These are phyloP conservation scores for Platycercus adscitus DNA, from an alignment of 2,113 vertebrate genomes.

Conservation along the genomic window DNA sequence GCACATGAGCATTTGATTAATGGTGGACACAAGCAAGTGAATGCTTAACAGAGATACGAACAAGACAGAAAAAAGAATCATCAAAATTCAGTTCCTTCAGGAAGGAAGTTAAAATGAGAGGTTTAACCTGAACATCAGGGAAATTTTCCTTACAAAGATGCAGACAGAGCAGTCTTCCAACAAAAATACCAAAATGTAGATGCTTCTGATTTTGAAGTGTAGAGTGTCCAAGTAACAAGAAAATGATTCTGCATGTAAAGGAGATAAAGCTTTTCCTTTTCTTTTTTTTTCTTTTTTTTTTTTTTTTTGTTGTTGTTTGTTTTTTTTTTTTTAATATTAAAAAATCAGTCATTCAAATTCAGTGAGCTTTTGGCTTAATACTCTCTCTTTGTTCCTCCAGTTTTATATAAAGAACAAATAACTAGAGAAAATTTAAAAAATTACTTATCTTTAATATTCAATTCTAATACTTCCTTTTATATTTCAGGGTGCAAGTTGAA, in stretches of 20 bases:
- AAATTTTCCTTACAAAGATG: background rate
- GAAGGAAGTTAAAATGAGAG: background rate
- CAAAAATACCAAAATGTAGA: background rate
- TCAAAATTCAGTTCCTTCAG: background rate
- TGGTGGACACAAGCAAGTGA: background rate
- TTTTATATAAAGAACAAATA: background rate
- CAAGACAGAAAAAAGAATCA: background rate
- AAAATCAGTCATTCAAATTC: background rate
- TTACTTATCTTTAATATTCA: background rate
- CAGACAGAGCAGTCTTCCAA: background rate
- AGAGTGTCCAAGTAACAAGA: background rate
- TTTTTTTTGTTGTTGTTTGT: fast-evolving
- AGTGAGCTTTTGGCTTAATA: background rate
- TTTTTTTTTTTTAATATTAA: background rate
- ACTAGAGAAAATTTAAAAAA: background rate
- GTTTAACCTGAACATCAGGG: background rate
- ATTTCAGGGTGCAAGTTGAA: conserved; percentile 86
- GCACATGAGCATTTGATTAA: background rate
- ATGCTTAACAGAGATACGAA: background rate
- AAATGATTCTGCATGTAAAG: background rate
- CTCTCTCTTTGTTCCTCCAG: background rate
- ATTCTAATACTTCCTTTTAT: conserved; percentile 58
- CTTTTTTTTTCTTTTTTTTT: background rate
- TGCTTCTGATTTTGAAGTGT: background rate
- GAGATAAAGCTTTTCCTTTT: background rate